Conservation (phyloP, 2,797 vertebrate genomes). For the Spea hammondii region DNA sequence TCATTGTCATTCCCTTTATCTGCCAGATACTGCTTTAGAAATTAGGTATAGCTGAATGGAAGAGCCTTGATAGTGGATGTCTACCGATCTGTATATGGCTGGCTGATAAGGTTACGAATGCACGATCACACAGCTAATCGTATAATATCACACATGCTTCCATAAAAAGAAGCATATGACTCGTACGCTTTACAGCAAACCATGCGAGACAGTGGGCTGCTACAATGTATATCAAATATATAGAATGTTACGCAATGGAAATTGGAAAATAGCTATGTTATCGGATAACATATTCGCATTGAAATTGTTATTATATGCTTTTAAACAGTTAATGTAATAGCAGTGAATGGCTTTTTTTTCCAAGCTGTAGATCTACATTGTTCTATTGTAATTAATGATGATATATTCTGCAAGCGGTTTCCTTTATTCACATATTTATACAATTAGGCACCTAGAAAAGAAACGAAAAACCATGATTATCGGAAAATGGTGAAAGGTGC, state of each 20-base stretch:
- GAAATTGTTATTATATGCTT: too few species aligned
- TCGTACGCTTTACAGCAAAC: too few species aligned
- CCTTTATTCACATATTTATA: conserved; percentile 1
- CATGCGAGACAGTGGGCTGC: too few species aligned
- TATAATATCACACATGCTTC: not conserved
- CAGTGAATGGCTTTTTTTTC: not conserved
- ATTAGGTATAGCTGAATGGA: not conserved
- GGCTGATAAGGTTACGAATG: too few species aligned
- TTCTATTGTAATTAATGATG: not conserved
- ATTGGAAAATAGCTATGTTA: too few species aligned
- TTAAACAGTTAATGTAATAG: too few species aligned
- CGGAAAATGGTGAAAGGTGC: conserved; percentile 5
- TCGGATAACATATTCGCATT: too few species aligned
- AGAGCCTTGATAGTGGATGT: not conserved
- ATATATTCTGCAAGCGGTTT: not conserved
- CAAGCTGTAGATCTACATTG: not conserved
- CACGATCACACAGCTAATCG: not conserved
- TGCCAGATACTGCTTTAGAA: not conserved
- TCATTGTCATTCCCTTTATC: not conserved
- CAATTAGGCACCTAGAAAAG: not conserved
- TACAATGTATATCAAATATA: too few species aligned
- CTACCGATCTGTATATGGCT: too few species aligned
- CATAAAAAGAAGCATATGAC: too few species aligned
- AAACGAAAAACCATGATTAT: conserved; percentile 2
- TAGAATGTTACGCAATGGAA: too few species aligned